Base-by-base conservation (phyloP, 2,888 invertebrate genomes). In the Pterobdella sp. region DNA sequence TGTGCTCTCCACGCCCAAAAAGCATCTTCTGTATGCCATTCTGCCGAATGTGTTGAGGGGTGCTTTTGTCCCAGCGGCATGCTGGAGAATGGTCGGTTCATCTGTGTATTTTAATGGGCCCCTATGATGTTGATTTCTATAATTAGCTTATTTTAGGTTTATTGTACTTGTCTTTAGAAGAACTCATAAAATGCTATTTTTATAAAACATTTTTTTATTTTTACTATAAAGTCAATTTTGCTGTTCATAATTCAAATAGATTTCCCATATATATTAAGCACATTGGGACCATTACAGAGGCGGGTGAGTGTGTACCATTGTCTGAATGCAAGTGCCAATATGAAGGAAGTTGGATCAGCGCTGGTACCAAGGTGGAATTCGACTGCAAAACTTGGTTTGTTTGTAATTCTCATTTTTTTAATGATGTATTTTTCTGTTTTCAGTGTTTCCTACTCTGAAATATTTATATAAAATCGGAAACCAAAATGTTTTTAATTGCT, bases 61-160 rank as follows among this genome's bases (percentile, higher is more conserved):
- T 82, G 82, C 72, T 81, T 79, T 75, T 82, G 82, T 77, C 80
- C 80, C 4, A 76, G 77, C 0, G 81, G 79, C 3, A 76, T 75
- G 7, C 77, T 79, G 42, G 73, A 78, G 67, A 68, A 78, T 73
- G 76, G 76, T 76, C 49, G 74, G 78, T 14, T 14, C 18, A 22
- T 37, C 37, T 26, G 31, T 7, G 26, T 64, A 10, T 64, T 31
- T 26, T 4, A 64, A n/a, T 31, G 31, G 26, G 26, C n/a, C n/a
- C n/a, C n/a, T n/a, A n/a, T n/a, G n/a, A n/a, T n/a, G n/a, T n/a
- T n/a, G n/a, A n/a, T n/a, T n/a, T n/a, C n/a, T n/a, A n/a, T n/a
- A n/a, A n/a, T n/a, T n/a, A n/a, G n/a, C n/a, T n/a, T n/a, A n/a
- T 31, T 29, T 64, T 64, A n/a, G 31, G 31, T 29, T 7, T 7